Conservation (phyloP, 1,140 invertebrate species). For the Neocloeon triangulifer region DNA sequence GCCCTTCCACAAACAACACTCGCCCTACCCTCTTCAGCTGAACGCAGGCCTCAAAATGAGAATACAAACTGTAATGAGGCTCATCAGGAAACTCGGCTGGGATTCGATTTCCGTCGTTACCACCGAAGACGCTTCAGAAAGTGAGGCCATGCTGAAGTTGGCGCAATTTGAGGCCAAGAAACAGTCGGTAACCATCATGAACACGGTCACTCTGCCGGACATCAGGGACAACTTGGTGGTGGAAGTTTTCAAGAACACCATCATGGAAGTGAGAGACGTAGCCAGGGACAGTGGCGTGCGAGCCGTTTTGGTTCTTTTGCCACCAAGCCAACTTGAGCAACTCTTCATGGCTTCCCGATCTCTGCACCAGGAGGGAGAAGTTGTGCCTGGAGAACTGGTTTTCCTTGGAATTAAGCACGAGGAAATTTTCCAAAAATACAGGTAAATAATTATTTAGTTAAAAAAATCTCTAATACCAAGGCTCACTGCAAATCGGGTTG, state of each 20-base stretch:
- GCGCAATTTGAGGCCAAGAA: slow-evolving; percentile 10
- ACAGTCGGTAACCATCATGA: slow-evolving; percentile 4
- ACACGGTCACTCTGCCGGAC: not conserved
- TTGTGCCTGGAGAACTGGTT: slow-evolving; percentile 11
- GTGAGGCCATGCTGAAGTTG: slow-evolving; percentile 11
- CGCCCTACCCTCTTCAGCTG: slow-evolving; percentile 13
- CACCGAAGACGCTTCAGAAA: slow-evolving; percentile 9
- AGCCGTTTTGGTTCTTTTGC: slow-evolving; percentile 11
- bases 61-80: slow-evolving; percentile 10
- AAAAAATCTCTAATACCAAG: too few relatives aligned
- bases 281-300: slow-evolving; percentile 4
- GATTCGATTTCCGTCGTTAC: slow-evolving; percentile 13
- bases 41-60: slow-evolving; percentile 11
- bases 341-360: slow-evolving; percentile 10
- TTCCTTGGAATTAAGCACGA: slow-evolving; percentile 11
- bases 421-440: slow-evolving; percentile 8
- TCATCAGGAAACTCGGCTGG: slow-evolving; percentile 13
- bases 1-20: slow-evolving; percentile 10
- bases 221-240: not conserved
- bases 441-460: not conserved
- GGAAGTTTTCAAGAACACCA: not conserved
- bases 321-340: slow-evolving; percentile 9
- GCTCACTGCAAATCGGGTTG: too few relatives aligned
- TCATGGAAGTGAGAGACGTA: not conserved
- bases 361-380: slow-evolving; percentile 8